Percentiles rank a stretch among this genome's conserved stretches.
Conservation (phyloP, 2,888 invertebrate genomes). For the Ectemnius lituratus region DNA sequence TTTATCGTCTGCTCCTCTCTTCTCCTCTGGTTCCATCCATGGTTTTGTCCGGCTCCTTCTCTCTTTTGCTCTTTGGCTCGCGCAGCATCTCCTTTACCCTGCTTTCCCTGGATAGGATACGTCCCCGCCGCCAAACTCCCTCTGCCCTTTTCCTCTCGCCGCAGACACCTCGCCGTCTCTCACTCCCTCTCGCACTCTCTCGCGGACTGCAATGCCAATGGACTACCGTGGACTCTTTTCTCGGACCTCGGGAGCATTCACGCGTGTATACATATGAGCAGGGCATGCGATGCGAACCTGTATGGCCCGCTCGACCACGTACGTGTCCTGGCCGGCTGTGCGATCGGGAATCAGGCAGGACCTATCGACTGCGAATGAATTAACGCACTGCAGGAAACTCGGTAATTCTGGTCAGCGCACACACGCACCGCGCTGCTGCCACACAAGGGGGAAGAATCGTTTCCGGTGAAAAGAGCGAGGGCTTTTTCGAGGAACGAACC, state of each 20-base stretch:
- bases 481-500: not conserved
- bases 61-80: constrained; percentile 33
- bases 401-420: constrained; percentile 11
- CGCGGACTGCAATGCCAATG: constrained; percentile 54
- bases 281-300: not conserved
- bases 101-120: constrained; percentile 2
- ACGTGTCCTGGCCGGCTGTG: constrained; percentile 12
- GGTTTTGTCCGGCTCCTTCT: constrained; percentile 18
- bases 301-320: not conserved
- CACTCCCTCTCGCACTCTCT: constrained; percentile 4
- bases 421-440: not conserved
- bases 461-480: constrained; percentile 21
- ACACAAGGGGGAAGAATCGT: not conserved
- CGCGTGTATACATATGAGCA: constrained; percentile 14
- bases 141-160: constrained; percentile 30
- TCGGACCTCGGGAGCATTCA: constrained; percentile 39
- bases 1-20: constrained; percentile 42
- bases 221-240: constrained; percentile 53
- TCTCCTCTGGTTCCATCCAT: constrained; percentile 26
- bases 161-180: constrained; percentile 41
- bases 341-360: constrained; percentile 42
- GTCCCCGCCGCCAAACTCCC: not conserved
- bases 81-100: constrained; percentile 13
- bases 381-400: constrained; percentile 41
- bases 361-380: constrained; percentile 47